A percentile compares a stretch with the other conserved stretches of the same genome.
phyloP scores from a whole-genome alignment of 2,888 invertebrate species.

The Choreutis nemorana region DNA sequence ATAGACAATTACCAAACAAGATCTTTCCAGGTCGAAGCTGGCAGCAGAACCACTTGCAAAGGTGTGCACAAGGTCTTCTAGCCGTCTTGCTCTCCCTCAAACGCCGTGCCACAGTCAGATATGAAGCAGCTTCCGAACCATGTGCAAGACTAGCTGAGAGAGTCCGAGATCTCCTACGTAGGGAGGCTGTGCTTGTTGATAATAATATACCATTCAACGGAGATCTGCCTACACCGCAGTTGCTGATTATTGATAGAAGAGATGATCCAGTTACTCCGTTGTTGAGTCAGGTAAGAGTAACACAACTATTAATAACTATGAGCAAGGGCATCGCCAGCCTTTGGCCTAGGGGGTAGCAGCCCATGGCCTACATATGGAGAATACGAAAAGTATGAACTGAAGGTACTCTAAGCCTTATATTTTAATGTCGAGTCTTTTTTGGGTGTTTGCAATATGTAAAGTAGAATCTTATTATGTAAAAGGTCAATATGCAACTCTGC shows the following conservation, averaged over 20 bases:
- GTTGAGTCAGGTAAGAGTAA: conserved; percentile 82
- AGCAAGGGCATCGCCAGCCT: no score
- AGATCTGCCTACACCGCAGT: conserved; percentile 75
- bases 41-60: conserved; percentile 78
- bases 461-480: no score
- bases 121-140: conserved; percentile 85
- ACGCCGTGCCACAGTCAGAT: conserved; percentile 88
- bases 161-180: conserved; percentile 82
- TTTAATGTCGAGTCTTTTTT: no score
- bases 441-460: no score
- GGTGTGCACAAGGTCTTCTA: conserved; percentile 85
- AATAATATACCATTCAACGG: conserved; percentile 83
- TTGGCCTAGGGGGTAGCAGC: no score
- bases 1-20: no score
- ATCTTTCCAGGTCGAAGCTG: conserved; percentile 70
- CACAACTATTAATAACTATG: no score
- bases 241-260: conserved; percentile 90
- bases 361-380: no score
- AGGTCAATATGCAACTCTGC: no score
- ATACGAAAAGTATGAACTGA: no score
- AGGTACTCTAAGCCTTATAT: no score
- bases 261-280: conserved; percentile 97
- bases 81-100: conserved; percentile 90
- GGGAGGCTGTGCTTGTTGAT: conserved; percentile 89
- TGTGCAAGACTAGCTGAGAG: conserved; percentile 86